Percentiles rank a stretch among this genome's conserved stretches.
Evolutionary conservation across 2,888 invertebrate genomes (phyloP).

Genomic region (Xestia ashworthii): DNA sequence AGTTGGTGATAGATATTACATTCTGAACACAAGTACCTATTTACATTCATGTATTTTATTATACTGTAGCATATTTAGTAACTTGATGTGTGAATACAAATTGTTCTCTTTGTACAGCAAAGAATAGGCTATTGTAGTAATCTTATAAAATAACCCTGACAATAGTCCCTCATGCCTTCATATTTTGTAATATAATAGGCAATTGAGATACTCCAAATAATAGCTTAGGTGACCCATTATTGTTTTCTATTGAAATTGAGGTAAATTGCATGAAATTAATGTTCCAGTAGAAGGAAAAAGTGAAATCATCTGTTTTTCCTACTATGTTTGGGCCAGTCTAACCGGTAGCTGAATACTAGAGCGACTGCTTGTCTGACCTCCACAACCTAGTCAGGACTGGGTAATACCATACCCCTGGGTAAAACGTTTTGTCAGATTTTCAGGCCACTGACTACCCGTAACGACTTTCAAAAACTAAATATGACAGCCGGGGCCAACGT

Average conservation of each 20-base stretch:
- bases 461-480: neutral
- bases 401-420: neutral
- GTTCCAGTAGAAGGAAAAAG: neutral
- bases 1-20: neutral
- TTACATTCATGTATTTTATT: conserved; percentile 20
- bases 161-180: conserved; percentile 31
- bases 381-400: neutral
- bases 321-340: neutral
- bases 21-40: neutral
- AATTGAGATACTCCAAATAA: conserved; percentile 57
- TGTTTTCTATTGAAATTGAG: conserved; percentile 33
- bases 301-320: neutral
- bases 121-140: conserved; percentile 56
- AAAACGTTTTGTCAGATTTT: neutral
- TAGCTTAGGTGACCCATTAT: conserved; percentile 21
- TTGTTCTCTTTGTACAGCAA: conserved; percentile 47
- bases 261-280: conserved; percentile 6
- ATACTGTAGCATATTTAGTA: conserved; percentile 4
- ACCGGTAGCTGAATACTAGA: neutral
- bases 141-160: conserved; percentile 31
- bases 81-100: conserved; percentile 27
- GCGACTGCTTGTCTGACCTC: neutral
- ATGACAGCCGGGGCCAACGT: neutral
- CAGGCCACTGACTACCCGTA: neutral
- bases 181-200: conserved; percentile 55